Evolutionary conservation across 2,797 vertebrate genomes (phyloP), one percentile per base, ranked within the genome.

Genomic region (Peromyscus attwateri): DNA sequence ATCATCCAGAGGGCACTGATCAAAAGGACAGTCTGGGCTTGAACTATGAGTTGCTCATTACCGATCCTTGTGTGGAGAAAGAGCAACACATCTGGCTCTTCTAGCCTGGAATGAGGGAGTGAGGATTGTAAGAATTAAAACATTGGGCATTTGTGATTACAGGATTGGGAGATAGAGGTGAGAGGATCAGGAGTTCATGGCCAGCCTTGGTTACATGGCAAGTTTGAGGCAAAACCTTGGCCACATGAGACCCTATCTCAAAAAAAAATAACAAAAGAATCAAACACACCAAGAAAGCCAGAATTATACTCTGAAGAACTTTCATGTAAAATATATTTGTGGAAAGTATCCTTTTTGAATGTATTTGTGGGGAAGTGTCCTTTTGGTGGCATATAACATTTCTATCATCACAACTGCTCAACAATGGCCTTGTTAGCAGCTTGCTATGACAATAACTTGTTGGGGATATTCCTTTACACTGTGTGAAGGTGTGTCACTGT

Each of bases 41-140:
- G 91, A 96, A 79, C 68, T 87, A 62, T 77, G 84, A 84, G 57
- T 91, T 17, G 1, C 77, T 87, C 91, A 88, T 90, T 73, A 95
- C 91, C 94, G 68, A 4, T 90, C 71, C 87, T 84, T 90, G 60
- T 95, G 46, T 1, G 3, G 52, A 97, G 55, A 77, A 95, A 96
- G 96, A 95, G 85, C 84, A 97, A 93, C 88, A 95, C 27, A 80
- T 75, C 87, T 90, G 19, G 87, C 68, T 82, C 64, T 77, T 90
- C 60, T 62, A 49, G 79, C 3, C 0, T 19, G 13, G 64, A 34
- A 52, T 60, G 21, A 34, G 52, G 77, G 77, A 62, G 23, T 17
- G 40, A 0, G 37, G 46, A 73, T 57, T 64, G 34, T 64, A 85
- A 80, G 49, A 96, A 96, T 92, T 85, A 87, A 95, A 90, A 82